Percentiles rank a stretch among this genome's conserved stretches.
Conservation (phyloP, 2,797 vertebrate species). For the Helicolenus hilgendorfi region DNA sequence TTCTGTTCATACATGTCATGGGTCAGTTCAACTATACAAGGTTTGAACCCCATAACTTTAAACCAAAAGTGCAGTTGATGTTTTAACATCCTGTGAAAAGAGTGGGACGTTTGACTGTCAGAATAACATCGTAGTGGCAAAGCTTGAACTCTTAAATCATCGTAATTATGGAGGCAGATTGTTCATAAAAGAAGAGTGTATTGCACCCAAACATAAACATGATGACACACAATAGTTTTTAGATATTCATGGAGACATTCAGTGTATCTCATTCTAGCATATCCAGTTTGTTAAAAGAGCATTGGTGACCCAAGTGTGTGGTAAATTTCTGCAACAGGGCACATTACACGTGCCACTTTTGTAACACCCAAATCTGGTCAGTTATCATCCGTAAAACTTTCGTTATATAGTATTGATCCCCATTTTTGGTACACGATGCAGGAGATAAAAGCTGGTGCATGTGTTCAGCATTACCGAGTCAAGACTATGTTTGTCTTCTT, state of each 20-base stretch:
- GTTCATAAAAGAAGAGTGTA: background rate
- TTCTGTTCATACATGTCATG: slow-evolving; percentile 30
- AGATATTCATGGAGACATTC: background rate
- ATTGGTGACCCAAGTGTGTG: background rate
- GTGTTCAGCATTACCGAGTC: background rate
- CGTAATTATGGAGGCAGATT: background rate
- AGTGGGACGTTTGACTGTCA: background rate
- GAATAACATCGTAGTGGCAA: background rate
- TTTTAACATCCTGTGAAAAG: slow-evolving; percentile 36
- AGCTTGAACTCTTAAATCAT: background rate
- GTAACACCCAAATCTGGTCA: too few species aligned
- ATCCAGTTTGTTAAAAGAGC: background rate
- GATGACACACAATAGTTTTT: background rate
- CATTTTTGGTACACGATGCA: background rate
- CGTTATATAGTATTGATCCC: background rate
- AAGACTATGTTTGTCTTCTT: too few species aligned
- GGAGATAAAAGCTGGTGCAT: background rate
- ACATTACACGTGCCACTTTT: background rate
- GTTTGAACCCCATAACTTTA: slow-evolving; percentile 19
- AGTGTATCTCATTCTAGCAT: background rate
- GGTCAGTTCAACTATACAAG: background rate
- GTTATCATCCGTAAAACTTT: too few species aligned
- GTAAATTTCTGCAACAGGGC: background rate
- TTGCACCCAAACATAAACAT: background rate
- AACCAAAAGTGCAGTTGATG: slow-evolving; percentile 3